These are phyloP conservation scores for Drosophila mojavensis DNA, from an alignment of 1,140 invertebrate genomes.

Conservation along the genomic window DNA sequence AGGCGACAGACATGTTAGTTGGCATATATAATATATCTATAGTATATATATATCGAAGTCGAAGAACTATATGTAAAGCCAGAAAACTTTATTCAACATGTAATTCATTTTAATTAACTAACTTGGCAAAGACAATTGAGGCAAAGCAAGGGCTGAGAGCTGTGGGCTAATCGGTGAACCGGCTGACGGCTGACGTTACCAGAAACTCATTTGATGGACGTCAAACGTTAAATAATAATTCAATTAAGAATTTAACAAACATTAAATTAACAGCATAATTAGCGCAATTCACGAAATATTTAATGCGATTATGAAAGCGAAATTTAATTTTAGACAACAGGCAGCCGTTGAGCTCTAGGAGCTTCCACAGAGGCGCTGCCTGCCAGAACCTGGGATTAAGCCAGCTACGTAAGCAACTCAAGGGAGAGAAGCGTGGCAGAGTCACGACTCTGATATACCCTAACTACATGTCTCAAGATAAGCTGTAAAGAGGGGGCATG, in stretches of 20 bases:
- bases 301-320: constrained; percentile 63
- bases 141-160: background rate
- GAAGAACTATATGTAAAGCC: background rate
- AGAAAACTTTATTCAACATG: constrained; percentile 34
- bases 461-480: no score
- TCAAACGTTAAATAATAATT: constrained; percentile 59
- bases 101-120: constrained; percentile 73
- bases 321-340: constrained; percentile 59
- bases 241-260: constrained; percentile 72
- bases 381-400: constrained; percentile 5
- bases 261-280: constrained; percentile 73
- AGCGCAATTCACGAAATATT: constrained; percentile 72
- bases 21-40: no score
- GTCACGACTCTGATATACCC: background rate
- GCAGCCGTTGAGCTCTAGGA: background rate
- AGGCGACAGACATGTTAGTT: background rate
- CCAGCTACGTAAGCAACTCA: constrained; percentile 3
- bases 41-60: constrained; percentile 13
- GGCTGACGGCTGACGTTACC: background rate
- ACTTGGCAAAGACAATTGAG: constrained; percentile 43
- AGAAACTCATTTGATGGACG: constrained; percentile 44
- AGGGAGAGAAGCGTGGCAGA: background rate
- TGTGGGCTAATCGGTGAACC: constrained; percentile 42
- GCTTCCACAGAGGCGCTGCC: background rate
- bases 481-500: no score